Base-by-base conservation (phyloP, 2,888 invertebrate genomes). In the Sacculina carcini region DNA sequence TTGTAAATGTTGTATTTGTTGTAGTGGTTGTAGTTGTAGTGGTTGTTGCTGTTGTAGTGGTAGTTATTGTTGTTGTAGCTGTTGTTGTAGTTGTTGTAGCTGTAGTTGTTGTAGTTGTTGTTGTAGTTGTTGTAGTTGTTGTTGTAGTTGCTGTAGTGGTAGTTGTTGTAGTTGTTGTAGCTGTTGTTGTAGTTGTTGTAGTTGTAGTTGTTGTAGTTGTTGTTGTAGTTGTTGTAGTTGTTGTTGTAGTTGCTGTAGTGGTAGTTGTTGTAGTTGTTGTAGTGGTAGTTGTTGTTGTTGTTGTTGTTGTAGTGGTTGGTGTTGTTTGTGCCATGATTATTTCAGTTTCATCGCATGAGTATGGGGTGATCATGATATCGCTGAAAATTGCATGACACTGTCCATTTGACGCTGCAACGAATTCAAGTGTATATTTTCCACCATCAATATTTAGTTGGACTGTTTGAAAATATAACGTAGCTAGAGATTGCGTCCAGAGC, bases 281-380 rank as follows among this genome's bases (percentile, higher is more conserved):
- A 16, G 19, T 50, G 14, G 51, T 51, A 23, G 51, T 52, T 19
- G 52, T 21, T 16, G 52, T 51, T 12, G 16, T 50, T 14, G 51
- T 51, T 19, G 51, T 51, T 19, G 51, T 51, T 24, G 52, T 52
- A 12, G 50, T 50, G n/a, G 52, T 53, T 52, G 52, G 51, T 14
- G 21, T 52, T 10, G 53, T 21, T 12, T 12, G 19, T 10, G 51
- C 52, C 23, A 28, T 52, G 10, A 52, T 14, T 10, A 26, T 49
- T 21, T 14, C 28, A 26, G 51, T 23, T 19, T n/a, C n/a, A n/a
- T n/a, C n/a, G n/a, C n/a, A n/a, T n/a, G n/a, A n/a, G n/a, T n/a
- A n/a, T n/a, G n/a, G n/a, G n/a, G n/a, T n/a, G n/a, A n/a, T n/a
- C n/a, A n/a, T n/a, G n/a, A n/a, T n/a, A n/a, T n/a, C n/a, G n/a